These are phyloP conservation scores for Charanyca ferruginea DNA, from an alignment of 2,888 invertebrate species.

Conservation along the genomic window DNA sequence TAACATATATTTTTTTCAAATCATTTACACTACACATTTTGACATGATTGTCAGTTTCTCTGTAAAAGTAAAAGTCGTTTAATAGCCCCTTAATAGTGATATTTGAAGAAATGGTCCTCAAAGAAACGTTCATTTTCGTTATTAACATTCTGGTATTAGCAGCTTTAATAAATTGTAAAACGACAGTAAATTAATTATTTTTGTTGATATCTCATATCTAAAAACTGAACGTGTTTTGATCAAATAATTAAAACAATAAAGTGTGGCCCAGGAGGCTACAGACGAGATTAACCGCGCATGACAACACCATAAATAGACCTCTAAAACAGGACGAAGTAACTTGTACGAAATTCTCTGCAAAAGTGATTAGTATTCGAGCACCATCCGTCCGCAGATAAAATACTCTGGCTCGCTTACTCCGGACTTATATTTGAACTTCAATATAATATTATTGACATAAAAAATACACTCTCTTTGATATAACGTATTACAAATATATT, in stretches of 20 bases:
- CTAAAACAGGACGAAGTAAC: slow-evolving; percentile 4
- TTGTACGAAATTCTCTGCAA: slow-evolving; percentile 17
- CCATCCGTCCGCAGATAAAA: slow-evolving; percentile 37
- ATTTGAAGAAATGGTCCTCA: neutral
- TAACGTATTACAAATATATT: slow-evolving; percentile 60
- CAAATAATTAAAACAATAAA: no score
- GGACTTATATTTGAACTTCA: slow-evolving; percentile 55
- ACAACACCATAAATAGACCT: slow-evolving; percentile 17
- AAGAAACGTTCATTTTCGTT: no score
- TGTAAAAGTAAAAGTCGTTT: no score
- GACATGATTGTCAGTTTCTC: no score
- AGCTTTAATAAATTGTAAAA: neutral
- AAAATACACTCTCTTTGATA: slow-evolving; percentile 60
- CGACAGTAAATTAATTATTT: no score
- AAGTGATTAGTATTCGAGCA: slow-evolving; percentile 46
- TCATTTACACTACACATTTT: no score
- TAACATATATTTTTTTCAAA: no score
- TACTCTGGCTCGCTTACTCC: slow-evolving; percentile 31
- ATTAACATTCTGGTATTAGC: neutral
- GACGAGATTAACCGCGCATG: slow-evolving; percentile 12
- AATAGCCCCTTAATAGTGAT: no score
- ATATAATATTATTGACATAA: slow-evolving; percentile 62
- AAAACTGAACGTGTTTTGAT: no score
- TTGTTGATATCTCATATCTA: no score
- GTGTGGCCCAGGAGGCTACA: neutral